Base-by-base conservation (phyloP, 2,888 invertebrate species). In the Mystacides longicornis region DNA sequence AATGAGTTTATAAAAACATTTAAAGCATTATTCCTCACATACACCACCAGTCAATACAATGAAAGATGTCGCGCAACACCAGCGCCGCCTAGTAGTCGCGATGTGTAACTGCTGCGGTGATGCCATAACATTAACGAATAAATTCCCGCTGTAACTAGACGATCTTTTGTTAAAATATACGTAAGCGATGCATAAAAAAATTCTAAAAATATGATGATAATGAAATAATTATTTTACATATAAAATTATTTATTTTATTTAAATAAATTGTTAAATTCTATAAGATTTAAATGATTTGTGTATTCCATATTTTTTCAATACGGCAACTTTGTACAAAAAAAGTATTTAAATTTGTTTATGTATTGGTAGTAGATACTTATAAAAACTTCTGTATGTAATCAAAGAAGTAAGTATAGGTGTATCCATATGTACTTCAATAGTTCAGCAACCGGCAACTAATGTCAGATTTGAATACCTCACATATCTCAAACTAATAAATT, bases 21-120 rank as follows among this genome's bases (percentile, higher is more conserved):
- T 80, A 81, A 80, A 79, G 79, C 79, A 78, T 80, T 77, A 78
- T 77, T 75, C 74, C 73, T 71, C 76, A 77, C 77, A 74, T 75
- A 77, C 76, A 75, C 78, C 78, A 74, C 79, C 78, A 81, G 81
- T 82, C 82, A 81, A 82, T 82, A 82, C 81, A 81, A 81, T 81
- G 81, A 81, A 82, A 82, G 81, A 82, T 82, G 82, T 81, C 80
- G 78, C 78, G 79, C 79, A 78, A 78, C 76, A 75, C 76, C 75
- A 81, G 79, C 80, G 75, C 77, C 73, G 63, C 75, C 73, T 67
- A 70, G 75, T 74, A 77, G 77, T 71, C 75, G 75, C 78, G 75
- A 77, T 75, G 72, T 73, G 71, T 73, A 76, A 77, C 77, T 76
- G 75, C 73, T 66, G 60, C 72, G 70, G 67, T 61, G 65, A 65